Percentiles rank a stretch among this genome's conserved stretches.
Conservation (phyloP, 2,888 invertebrate genomes). For the Odontomyia ornata region DNA sequence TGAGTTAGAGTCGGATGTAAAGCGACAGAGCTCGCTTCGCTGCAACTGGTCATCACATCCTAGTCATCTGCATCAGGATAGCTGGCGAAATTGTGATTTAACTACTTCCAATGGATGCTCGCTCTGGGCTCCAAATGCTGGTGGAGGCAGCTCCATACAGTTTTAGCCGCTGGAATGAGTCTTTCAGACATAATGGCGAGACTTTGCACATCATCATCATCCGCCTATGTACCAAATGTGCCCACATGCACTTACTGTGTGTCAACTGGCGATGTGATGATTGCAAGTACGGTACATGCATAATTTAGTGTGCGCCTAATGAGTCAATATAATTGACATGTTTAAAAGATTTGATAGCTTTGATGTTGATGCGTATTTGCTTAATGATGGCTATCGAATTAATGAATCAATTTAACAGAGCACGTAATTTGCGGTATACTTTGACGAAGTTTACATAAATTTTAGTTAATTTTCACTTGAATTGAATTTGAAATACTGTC, state of each 20-base stretch:
- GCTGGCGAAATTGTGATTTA: background rate
- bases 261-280: background rate
- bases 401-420: conserved; percentile 30
- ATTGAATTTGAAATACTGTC: too few species aligned
- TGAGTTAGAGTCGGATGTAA: background rate
- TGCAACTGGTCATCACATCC: background rate
- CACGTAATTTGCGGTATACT: conserved; percentile 3
- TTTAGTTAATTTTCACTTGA: too few species aligned
- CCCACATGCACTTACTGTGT: background rate
- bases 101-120: background rate
- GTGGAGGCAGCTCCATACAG: background rate
- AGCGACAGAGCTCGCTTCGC: background rate
- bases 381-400: conserved; percentile 39
- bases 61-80: background rate
- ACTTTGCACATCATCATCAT: background rate
- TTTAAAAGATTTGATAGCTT: conserved; percentile 45
- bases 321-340: conserved; percentile 47
- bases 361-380: conserved; percentile 41
- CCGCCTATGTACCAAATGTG: background rate
- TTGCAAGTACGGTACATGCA: conserved; percentile 33
- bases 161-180: background rate
- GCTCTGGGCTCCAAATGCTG: background rate
- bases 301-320: conserved; percentile 45
- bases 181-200: conserved; percentile 15
- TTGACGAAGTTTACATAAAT: background rate